Evolutionary conservation across 2,113 vertebrate genomes (phyloP).

Genomic region (Centropristis striata): DNA sequence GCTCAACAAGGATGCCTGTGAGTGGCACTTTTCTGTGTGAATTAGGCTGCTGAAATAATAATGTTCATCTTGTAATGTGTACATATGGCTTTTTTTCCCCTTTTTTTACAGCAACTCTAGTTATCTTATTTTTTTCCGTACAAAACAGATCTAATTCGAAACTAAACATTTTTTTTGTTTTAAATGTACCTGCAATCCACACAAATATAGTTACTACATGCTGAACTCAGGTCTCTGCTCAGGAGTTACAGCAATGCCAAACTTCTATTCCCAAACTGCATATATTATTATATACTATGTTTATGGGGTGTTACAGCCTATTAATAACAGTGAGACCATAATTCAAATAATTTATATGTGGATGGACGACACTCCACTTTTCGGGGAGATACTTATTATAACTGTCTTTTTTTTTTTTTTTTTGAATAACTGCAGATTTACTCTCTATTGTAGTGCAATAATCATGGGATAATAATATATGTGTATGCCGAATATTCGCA

Average conservation of each 20-base stretch:
- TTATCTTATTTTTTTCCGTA: too few species aligned
- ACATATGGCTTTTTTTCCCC: too few species aligned
- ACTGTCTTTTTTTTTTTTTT: too few species aligned
- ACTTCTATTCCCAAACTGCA: not conserved
- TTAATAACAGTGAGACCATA: too few species aligned
- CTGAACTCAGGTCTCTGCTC: not conserved
- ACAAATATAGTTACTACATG: not conserved
- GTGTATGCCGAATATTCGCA: not conserved
- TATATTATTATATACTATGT: not conserved
- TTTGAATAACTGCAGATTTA: too few species aligned
- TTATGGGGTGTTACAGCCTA: too few species aligned
- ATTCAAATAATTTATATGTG: too few species aligned
- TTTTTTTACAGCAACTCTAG: too few species aligned
- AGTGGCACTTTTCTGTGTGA: not conserved
- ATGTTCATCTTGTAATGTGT: too few species aligned
- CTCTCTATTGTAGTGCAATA: not conserved
- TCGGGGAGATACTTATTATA: too few species aligned
- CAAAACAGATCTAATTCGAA: too few species aligned
- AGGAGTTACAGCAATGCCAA: not conserved
- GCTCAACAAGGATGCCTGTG: conserved; percentile 10
- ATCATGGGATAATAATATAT: not conserved
- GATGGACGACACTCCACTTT: not conserved
- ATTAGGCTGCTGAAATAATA: not conserved
- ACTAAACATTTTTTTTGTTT: too few species aligned
- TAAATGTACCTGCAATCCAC: not conserved